These are phyloP conservation scores for Cecropterus lyciades DNA, from an alignment of 1,140 invertebrate species.

Conservation along the genomic window DNA sequence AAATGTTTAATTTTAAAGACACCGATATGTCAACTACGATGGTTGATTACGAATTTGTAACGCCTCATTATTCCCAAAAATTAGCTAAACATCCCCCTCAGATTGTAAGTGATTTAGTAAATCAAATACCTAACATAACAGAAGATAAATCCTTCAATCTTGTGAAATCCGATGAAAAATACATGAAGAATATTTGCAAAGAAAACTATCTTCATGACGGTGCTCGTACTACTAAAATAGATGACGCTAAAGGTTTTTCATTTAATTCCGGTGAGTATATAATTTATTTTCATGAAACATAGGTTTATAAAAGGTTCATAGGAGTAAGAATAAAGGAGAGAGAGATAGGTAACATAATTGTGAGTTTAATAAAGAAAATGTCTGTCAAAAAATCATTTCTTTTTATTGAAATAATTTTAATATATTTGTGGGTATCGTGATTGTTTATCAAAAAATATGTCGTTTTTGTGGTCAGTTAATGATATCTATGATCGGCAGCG, in stretches of 20 bases:
- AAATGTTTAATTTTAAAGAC: conserved; percentile 45
- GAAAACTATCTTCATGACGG: no score
- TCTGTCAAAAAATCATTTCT: no score
- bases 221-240: no score
- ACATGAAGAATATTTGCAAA: not conserved
- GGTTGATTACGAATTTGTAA: conserved; percentile 52
- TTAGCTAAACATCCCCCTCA: not conserved
- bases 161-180: conserved; percentile 5
- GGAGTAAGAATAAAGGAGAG: no score
- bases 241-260: not conserved
- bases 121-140: conserved; percentile 13
- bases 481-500: no score
- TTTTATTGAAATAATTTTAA: no score
- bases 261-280: not conserved
- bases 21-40: conserved; percentile 30
- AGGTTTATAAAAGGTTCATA: no score
- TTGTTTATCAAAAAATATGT: no score
- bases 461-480: no score
- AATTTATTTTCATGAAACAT: not conserved
- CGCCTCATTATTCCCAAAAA: conserved; percentile 21
- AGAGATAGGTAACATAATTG: no score
- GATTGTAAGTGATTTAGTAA: not conserved
- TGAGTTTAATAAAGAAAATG: no score
- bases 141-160: not conserved
- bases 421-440: no score